Conservation (phyloP, 2,888 invertebrate species). For the Dolichomitus sp. region DNA sequence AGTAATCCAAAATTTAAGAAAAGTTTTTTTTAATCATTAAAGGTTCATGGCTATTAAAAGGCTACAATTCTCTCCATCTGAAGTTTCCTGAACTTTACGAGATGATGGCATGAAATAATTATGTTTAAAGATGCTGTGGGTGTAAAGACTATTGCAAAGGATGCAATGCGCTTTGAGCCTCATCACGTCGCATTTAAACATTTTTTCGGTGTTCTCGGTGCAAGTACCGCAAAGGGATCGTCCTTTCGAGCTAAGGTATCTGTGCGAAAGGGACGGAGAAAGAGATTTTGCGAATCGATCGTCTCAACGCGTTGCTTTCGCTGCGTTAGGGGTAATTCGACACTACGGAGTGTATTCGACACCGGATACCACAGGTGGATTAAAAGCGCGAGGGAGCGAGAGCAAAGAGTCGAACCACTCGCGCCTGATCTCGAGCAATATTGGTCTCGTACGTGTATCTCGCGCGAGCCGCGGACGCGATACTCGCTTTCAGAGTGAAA, state of each 20-base stretch:
- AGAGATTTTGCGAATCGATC: slow-evolving; percentile 81
- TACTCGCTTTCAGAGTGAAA: slow-evolving; percentile 23
- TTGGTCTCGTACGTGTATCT: slow-evolving; percentile 41
- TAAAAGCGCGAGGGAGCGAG: slow-evolving; percentile 71
- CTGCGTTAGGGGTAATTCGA: slow-evolving; percentile 77
- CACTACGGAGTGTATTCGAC: slow-evolving; percentile 79
- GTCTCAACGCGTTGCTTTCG: slow-evolving; percentile 77
- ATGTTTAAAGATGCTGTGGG: not conserved
- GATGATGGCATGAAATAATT: not conserved
- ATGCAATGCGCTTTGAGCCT: not conserved
- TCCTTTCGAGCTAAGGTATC: not conserved
- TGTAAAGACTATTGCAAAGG: not conserved
- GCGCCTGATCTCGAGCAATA: slow-evolving; percentile 58
- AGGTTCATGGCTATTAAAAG: too few species aligned
- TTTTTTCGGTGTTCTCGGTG: not conserved
- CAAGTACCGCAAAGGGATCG: not conserved
- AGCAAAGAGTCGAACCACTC: slow-evolving; percentile 31
- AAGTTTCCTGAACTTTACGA: not conserved
- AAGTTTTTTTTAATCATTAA: too few species aligned
- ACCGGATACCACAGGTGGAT: slow-evolving; percentile 84
- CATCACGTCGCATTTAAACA: slow-evolving; percentile 38
- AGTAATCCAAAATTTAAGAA: too few species aligned
- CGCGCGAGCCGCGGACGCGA: slow-evolving; percentile 25
- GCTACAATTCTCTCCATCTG: not conserved
- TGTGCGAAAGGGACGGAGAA: slow-evolving; percentile 35